Evolutionary conservation across 2,888 invertebrate genomes (phyloP).

Genomic region (Hoplodrina blanda): DNA sequence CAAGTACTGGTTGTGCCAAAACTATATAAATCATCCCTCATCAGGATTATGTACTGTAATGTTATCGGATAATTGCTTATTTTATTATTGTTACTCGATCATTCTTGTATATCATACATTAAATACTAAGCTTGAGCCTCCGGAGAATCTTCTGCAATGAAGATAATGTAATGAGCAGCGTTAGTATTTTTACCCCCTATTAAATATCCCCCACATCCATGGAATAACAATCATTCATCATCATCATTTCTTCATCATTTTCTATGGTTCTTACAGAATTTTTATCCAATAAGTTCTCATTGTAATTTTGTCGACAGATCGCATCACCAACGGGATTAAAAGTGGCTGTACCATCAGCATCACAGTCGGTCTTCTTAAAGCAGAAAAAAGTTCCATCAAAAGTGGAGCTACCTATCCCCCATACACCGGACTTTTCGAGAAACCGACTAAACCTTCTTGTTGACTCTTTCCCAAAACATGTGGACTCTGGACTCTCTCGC

Average conservation of each 20-base stretch:
- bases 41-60: neutral
- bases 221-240: too few relatives aligned
- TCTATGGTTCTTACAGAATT: neutral
- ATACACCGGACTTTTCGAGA: neutral
- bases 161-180: neutral
- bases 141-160: too few relatives aligned
- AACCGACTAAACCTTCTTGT: slow-evolving; percentile 26
- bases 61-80: neutral
- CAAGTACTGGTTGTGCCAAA: slow-evolving; percentile 45
- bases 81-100: neutral
- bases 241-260: too few relatives aligned
- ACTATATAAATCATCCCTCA: slow-evolving; percentile 27
- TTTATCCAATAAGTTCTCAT: neutral
- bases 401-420: neutral
- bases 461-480: slow-evolving; percentile 24
- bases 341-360: slow-evolving; percentile 78
- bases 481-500: slow-evolving; percentile 12
- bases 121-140: neutral
- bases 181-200: neutral
- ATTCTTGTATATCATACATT: neutral
- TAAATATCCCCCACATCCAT: neutral
- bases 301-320: slow-evolving; percentile 70
- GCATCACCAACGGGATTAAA: slow-evolving; percentile 79
- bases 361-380: slow-evolving; percentile 68
- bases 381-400: slow-evolving; percentile 9